Evolutionary conservation across 2,797 vertebrate species (phyloP), one percentile per base, ranked within the genome.

Genomic region (Sebastes minor): DNA sequence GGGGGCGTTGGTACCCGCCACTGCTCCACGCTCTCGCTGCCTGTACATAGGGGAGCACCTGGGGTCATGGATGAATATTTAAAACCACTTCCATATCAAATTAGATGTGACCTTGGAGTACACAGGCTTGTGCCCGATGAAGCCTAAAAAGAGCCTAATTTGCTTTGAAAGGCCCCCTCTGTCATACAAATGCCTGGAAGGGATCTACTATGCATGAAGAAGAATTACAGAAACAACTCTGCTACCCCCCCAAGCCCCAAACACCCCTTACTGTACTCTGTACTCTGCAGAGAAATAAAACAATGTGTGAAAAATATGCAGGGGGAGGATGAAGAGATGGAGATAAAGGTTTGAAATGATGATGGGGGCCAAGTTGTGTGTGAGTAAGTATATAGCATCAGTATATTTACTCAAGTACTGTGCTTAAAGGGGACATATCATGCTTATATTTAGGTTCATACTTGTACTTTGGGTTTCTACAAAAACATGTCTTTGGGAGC

Each of bases 1-100:
- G 80, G 61, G 57, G 62, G 53, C 42, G 46, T 8, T 20, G 59
- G 52, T 42, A 30, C 74, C 71, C 12, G 20, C 63, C 1, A 4
- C 75, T 20, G 32, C 70, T 7, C 61, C 7, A 3, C 5, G 20
- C 57, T 6, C 20, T 38, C 11, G 1, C 75, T 28, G 71, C 46
- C 55, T 67, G 78, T 72, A 88, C 86, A 86, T 64, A 23, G 60
- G 66, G 82, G 86, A 92, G 77, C 91, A 92, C 93, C 88, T 67
- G 78, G 87, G 92, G 93, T 94, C 92, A 91, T 76, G 75, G 87
- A 93, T 94, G 91, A 94, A 95, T 95, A 93, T 94, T 95, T 94
- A 83, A 94, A 90, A 91, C 74, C 62, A 78, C 85, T 89, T 89
- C 83, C 86, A 83, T 82, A 86, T 92, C 90, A 89, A 95, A 95